Percentiles rank a stretch among this genome's conserved stretches.
Conservation (phyloP, 2,888 invertebrate genomes). For the Drosophila tripunctata region DNA sequence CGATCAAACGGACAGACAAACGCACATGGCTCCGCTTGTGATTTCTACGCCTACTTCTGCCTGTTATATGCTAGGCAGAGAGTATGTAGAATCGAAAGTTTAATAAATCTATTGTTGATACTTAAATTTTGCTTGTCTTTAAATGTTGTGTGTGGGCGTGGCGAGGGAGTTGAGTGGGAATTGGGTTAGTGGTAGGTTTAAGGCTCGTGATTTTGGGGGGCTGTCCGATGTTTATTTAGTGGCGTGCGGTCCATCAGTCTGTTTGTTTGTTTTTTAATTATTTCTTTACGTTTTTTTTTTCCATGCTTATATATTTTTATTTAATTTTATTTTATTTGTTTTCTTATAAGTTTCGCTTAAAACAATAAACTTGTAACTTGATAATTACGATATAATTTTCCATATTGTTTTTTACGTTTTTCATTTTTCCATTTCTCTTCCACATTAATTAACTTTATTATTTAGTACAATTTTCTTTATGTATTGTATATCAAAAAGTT, state of each 20-base stretch:
- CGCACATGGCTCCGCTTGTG: too few relatives aligned
- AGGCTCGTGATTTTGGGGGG: too few relatives aligned
- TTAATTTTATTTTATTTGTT: slow-evolving; percentile 29
- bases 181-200: neutral
- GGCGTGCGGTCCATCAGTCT: slow-evolving; percentile 75
- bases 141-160: neutral
- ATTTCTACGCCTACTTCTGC: too few relatives aligned
- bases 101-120: too few relatives aligned
- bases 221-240: slow-evolving; percentile 56
- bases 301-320: slow-evolving; percentile 25
- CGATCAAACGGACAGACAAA: too few relatives aligned
- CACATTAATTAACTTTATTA: slow-evolving; percentile 29
- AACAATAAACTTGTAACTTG: slow-evolving; percentile 61
- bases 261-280: slow-evolving; percentile 53
- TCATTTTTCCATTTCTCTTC: neutral
- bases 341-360: slow-evolving; percentile 49
- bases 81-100: too few relatives aligned
- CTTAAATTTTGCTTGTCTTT: neutral
- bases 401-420: slow-evolving; percentile 11
- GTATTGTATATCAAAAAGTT: slow-evolving; percentile 61
- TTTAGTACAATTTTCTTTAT: slow-evolving; percentile 46
- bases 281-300: slow-evolving; percentile 13
- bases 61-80: too few relatives aligned
- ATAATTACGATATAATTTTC: slow-evolving; percentile 47
- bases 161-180: neutral